phyloP scores from a whole-genome alignment of 2,797 vertebrate species.

The Pelodytes ibericus region DNA sequence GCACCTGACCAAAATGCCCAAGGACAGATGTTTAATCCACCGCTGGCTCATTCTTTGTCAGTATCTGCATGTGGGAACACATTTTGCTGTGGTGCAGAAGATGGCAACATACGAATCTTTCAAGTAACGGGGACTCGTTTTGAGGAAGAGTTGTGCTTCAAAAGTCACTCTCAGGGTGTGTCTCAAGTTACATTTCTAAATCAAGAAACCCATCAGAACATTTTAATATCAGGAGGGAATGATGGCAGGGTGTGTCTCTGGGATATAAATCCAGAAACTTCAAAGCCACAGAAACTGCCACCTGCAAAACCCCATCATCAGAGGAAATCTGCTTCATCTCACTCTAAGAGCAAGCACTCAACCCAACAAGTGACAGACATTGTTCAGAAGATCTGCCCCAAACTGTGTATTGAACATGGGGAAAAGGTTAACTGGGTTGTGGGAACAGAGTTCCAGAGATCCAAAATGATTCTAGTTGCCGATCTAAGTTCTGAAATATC shows the following conservation, averaged over 20 bases:
- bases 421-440: constrained; percentile 96
- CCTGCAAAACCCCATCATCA: constrained; percentile 65
- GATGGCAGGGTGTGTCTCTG: constrained; percentile 87
- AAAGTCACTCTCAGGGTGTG: constrained; percentile 84
- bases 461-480: constrained; percentile 82
- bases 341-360: constrained; percentile 58
- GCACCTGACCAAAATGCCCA: constrained; percentile 66
- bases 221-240: constrained; percentile 89
- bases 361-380: constrained; percentile 57
- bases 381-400: constrained; percentile 67
- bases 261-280: constrained; percentile 76
- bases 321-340: constrained; percentile 62
- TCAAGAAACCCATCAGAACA: constrained; percentile 78
- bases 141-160: constrained; percentile 77
- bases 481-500: constrained; percentile 85
- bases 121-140: constrained; percentile 81
- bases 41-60: constrained; percentile 87
- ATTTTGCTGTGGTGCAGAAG: constrained; percentile 87
- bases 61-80: constrained; percentile 86
- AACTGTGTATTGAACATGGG: constrained; percentile 81
- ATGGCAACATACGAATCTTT: constrained; percentile 86
- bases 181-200: constrained; percentile 87
- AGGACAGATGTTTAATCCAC: constrained; percentile 89
- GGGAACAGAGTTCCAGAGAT: constrained; percentile 78
- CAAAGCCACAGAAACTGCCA: constrained; percentile 69